phyloP scores from a whole-genome alignment of 2,888 invertebrate species.

The Erebia epiphron region DNA sequence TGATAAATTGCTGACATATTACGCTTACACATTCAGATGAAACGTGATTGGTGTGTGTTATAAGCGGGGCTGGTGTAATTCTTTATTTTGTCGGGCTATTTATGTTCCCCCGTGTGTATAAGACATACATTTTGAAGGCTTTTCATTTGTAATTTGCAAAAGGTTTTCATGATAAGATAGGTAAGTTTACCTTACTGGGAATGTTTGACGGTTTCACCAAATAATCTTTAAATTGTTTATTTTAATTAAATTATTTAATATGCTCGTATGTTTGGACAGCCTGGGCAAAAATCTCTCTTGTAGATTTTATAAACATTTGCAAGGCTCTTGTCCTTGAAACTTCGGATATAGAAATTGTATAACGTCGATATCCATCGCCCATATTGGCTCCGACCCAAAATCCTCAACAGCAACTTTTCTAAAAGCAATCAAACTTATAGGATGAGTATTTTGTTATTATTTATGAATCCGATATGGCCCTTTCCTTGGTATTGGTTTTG shows the following conservation, averaged over 20 bases:
- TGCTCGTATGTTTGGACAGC: too few species aligned
- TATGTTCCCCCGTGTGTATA: conserved; percentile 16
- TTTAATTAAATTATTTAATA: too few species aligned
- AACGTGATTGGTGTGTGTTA: conserved; percentile 36
- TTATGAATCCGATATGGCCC: conserved; percentile 28
- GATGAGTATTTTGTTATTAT: conserved; percentile 31
- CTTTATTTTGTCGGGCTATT: conserved; percentile 27
- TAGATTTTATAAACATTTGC: not conserved
- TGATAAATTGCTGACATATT: conserved; percentile 42
- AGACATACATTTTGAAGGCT: conserved; percentile 13
- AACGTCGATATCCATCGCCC: conserved; percentile 38
- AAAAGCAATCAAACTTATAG: conserved; percentile 39
- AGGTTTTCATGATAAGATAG: conserved; percentile 13
- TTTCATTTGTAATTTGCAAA: conserved; percentile 21
- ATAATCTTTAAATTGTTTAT: not conserved
- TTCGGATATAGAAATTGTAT: conserved; percentile 18
- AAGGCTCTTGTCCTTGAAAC: conserved; percentile 25
- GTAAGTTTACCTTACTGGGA: conserved; percentile 5
- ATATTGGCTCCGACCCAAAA: conserved; percentile 40
- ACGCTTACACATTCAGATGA: conserved; percentile 40
- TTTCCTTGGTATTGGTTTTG: conserved; percentile 21
- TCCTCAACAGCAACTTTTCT: conserved; percentile 36
- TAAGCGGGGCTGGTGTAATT: conserved; percentile 28
- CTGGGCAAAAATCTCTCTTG: not conserved
- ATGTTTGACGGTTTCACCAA: not conserved